Conservation (phyloP, 2,797 vertebrate genomes). For the Acanthurus tractus region DNA sequence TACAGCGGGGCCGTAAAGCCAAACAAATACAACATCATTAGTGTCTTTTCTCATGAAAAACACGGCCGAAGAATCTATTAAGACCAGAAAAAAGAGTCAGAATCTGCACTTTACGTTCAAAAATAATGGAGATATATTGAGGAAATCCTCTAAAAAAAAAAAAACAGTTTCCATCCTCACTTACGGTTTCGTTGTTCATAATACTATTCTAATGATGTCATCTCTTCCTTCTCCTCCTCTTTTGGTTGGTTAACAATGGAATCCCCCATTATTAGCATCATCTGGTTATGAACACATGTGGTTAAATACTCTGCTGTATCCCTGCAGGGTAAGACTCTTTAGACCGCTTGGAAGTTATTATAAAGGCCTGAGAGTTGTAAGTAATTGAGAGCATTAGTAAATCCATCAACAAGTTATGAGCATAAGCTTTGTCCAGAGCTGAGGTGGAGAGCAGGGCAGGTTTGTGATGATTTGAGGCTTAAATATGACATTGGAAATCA, state of each 20-base stretch:
- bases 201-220: background rate
- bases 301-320: background rate
- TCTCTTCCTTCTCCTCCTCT: background rate
- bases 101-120: constrained; percentile 4
- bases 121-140: background rate
- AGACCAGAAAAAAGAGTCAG: background rate
- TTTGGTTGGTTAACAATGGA: constrained; percentile 7
- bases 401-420: background rate
- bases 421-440: too few relatives aligned
- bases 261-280: background rate
- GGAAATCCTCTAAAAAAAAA: constrained; percentile 5
- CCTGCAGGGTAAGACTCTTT: background rate
- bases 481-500: too few relatives aligned
- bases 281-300: constrained; percentile 23
- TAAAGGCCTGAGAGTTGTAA: too few relatives aligned
- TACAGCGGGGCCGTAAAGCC: constrained; percentile 45
- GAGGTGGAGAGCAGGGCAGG: too few relatives aligned
- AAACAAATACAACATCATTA: constrained; percentile 55
- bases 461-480: too few relatives aligned
- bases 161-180: background rate
- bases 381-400: too few relatives aligned
- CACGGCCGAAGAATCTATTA: background rate
- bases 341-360: background rate
- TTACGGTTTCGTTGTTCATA: background rate
- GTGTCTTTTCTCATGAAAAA: constrained; percentile 37